Evolutionary conservation across 2,797 vertebrate genomes (phyloP), one percentile per base, ranked within the genome.

Genomic region (Hydrophis major): DNA sequence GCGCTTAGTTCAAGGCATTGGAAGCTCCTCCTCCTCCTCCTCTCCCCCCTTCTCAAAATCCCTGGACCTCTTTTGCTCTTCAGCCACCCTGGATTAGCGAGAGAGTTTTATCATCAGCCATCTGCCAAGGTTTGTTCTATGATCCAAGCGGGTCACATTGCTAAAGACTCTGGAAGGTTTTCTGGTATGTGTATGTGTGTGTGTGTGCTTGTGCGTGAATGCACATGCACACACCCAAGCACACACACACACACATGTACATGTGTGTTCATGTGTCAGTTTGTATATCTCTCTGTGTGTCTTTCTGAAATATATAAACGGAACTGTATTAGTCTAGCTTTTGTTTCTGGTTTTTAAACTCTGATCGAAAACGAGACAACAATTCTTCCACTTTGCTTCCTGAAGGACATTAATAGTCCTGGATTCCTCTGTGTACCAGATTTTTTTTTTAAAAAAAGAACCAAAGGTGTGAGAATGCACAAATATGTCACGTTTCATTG

Each of bases 51-150:
- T 78, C 32, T 42, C 69, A 78, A 42, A 78, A 78, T 93, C 66
- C 86, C 95, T 61, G 96, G 96, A 96, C 96, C 95, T 96, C 95
- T 95, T 97, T 97, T 96, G 96, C 95, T 96, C 94, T 95, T 96
- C 96, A 93, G 95, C 96, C 92, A 96, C 92, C 95, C 95, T 96
- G 96, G 97, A 97, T 97, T 96, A 96, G 96, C 78, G n/a, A 89
- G 94, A 96, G 95, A 95, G 97, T 37, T 95, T 96, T 96, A 96
- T 97, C 96, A 96, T 94, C 95, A 88, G 95, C 96, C 97, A 97
- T 97, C 97, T 97, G 97, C 96, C 96, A 95, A 92, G 94, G 94
- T 95, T 96, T 95, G 96, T 95, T 96, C 96, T 95, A 5, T 96
- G 95, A 95, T 95, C 94, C 91, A 89, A 94, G 94, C 86, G 94